Base-by-base conservation (phyloP, 1,140 invertebrate species). In the Platyscapa corneri region DNA sequence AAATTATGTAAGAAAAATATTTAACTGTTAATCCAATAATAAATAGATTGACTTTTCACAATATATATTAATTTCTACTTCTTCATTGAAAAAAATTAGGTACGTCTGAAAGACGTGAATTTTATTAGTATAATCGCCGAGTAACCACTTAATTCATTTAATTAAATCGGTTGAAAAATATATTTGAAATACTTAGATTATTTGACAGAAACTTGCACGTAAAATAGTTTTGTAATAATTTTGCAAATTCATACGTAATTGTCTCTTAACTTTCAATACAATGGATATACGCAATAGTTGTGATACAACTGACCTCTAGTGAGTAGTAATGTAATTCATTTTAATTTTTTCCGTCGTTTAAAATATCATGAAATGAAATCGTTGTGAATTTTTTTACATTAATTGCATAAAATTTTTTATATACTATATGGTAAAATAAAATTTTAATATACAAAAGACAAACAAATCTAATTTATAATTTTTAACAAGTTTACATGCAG, bases 281-380 rank as follows among this genome's bases (percentile, higher is more conserved):
- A 39, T 18, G 6, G 56, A 79, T 27, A 20, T 56, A 53, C 32
- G 30, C 23, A 37, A 39, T n/a, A n/a, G n/a, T 39, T 27, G 23
- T n/a, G 42, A 82, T 37, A 12, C 46, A 3, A 56, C 49, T 64
- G 81, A 75, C 81, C 81, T 83, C 81, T 83, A 16, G 70, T 46
- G 81, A 37, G 23, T 27, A 56, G 1, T 39, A 46, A 46, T 30
- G 30, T 49, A 18, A 12, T 10, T 42, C 3, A 18, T 65, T 60
- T 79, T 37, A 56, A 32, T 56, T 56, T 76, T 77, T 56, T 77
- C 56, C 1, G 34, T 53, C 34, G 12, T 56, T 77, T 77, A 46
- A 18, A 75, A 27, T 6, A 46, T 46, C 5, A 2, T 42, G 49
- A 75, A 23, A 3, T n/a, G 5, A 75, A 46, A 27, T 60, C 23